These are phyloP conservation scores for Callinectes sapidus DNA, from an alignment of 2,888 invertebrate genomes.

Conservation along the genomic window DNA sequence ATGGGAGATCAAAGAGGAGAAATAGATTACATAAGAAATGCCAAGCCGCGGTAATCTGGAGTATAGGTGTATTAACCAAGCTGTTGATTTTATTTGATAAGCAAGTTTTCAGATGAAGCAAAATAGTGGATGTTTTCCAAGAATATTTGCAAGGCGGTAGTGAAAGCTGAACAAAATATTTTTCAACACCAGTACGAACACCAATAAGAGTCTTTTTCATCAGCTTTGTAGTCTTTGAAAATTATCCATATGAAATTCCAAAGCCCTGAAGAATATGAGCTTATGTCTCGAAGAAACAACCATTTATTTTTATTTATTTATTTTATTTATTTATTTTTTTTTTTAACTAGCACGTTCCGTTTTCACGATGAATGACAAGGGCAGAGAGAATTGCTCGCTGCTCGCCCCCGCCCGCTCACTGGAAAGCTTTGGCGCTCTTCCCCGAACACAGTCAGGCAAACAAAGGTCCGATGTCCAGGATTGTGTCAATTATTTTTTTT, in stretches of 20 bases:
- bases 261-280: too few relatives aligned
- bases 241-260: too few relatives aligned
- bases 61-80: not conserved
- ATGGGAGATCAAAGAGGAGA: not conserved
- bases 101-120: not conserved
- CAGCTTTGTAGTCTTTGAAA: too few relatives aligned
- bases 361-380: not conserved
- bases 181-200: too few relatives aligned
- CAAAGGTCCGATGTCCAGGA: not conserved
- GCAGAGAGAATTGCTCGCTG: not conserved
- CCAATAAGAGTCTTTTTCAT: too few relatives aligned
- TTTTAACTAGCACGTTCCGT: not conserved
- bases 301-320: too few relatives aligned
- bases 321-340: too few relatives aligned
- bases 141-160: too few relatives aligned
- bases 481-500: not conserved
- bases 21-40: not conserved
- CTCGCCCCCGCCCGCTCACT: not conserved
- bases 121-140: too few relatives aligned
- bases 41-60: not conserved
- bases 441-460: not conserved
- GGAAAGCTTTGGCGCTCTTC: not conserved
- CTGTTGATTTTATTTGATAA: not conserved
- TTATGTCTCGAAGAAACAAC: not conserved
- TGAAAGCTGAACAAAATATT: too few relatives aligned